Evolutionary conservation across 2,797 vertebrate genomes (phyloP), one percentile per base, ranked within the genome.

Genomic region (Acanthurus lineatus): DNA sequence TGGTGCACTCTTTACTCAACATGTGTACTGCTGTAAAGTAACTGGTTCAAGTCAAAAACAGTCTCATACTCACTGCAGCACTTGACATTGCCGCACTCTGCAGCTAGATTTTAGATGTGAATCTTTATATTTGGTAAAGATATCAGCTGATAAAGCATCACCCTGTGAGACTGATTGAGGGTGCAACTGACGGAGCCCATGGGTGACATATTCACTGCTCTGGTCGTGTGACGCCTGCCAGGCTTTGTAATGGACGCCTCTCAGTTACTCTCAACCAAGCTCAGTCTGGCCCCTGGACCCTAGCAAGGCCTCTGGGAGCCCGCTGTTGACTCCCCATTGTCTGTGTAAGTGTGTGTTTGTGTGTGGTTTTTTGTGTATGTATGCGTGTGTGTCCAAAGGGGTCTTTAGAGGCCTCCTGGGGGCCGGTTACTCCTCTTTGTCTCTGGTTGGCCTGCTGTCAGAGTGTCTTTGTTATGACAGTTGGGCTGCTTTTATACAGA

Each of bases 401-500:
- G 87, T 91, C 88, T 94, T 90, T 91, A 90, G 86, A 89, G 89
- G 86, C 83, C 89, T 93, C 93, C 89, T 88, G 92, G 91, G 93
- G 91, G 88, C 87, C 84, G 74, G 82, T 93, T 94, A 94, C 93
- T 94, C 91, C 93, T 91, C 92, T 94, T 95, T 95, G 95, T 96
- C 93, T 95, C 89, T 62, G 65, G 70, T 86, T 79, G 91, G 89
- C 92, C 91, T 91, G 88, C 90, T 91, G 92, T 94, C 91, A 91
- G 76, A 88, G 85, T 83, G 88, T 93, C 91, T 94, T 95, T 96
- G 95, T 95, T 95, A 92, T 96, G 95, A 95, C 94, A 95, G 94
- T 96, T 95, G 94, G 90, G 90, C 87, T 72, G 91, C 94, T 95
- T 95, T 95, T 92, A 94, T 94, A 93, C 91, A 83, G 93, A 95